Conservation (phyloP, 2,888 invertebrate genomes). For the Ernsta delagoae region DNA sequence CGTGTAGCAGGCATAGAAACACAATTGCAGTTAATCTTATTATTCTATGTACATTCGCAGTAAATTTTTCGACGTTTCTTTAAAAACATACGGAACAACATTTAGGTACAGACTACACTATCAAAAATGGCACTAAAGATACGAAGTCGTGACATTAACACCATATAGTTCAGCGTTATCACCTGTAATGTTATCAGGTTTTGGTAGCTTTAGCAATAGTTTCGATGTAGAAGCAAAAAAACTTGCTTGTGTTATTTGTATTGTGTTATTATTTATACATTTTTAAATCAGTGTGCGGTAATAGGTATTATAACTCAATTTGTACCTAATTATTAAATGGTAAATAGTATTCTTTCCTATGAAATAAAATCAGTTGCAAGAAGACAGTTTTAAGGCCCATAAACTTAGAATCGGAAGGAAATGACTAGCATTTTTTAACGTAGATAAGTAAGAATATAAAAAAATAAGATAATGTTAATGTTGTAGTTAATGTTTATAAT, state of each 20-base stretch:
- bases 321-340: no score
- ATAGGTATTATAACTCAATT: neutral
- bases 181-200: neutral
- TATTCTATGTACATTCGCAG: no score
- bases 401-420: no score
- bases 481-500: no score
- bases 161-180: conserved; percentile 2
- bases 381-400: neutral
- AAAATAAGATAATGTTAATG: no score
- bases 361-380: neutral
- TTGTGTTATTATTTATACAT: neutral
- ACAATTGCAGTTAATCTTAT: no score
- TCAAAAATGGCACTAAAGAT: neutral
- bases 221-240: neutral
- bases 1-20: no score
- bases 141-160: conserved; percentile 15
- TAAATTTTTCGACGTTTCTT: neutral
- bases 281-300: neutral
- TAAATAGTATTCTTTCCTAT: neutral
- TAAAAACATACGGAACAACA: neutral
- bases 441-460: no score
- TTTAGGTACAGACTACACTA: neutral
- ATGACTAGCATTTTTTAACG: no score
- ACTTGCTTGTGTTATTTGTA: conserved; percentile 10
- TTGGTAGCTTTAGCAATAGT: neutral